Base-by-base conservation (phyloP, 2,113 vertebrate genomes). In the Athene cunicularia region DNA sequence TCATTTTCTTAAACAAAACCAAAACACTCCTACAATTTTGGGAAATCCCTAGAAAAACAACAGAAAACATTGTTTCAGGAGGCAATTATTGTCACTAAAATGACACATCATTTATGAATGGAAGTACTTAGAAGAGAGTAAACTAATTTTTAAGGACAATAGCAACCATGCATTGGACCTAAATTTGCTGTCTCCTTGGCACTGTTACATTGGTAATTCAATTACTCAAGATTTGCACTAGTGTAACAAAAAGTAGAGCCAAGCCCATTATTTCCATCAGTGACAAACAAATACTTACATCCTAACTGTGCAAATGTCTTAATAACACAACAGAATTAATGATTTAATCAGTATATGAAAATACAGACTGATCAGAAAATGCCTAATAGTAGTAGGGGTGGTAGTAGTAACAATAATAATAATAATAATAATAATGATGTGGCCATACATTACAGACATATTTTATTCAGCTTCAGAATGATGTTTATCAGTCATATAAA, bases 31-130 rank as follows among this genome's bases (percentile, higher is more conserved):
- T 91, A 64, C 53, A 81, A 92, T 77, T 95, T 91, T 59, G 96
- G 89, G 93, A 96, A 95, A 96, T 96, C 84, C 89, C 93, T 94
- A 93, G 77, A 88, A 91, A 86, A 97, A 89, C 89, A 95, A 91
- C 45, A 89, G 56, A 95, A 96, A 96, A 94, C 81, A 85, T 76
- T 95, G 93, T 73, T 97, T 96, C 74, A 96, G 59, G 85, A 88
- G 32, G 77, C 91, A 97, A 93, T 95, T 94, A 94, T 53, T 35
- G 81, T 59, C 9, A 2, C 89, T 87, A 83, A 89, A 97, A 94
- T 87, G 94, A 93, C 62, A 79, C 45, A 94, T 90, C 74, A 52
- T 88, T 94, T 93, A 82, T 94, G 91, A 97, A 95, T 80, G 86
- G 74, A 93, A 97, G 74, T 53, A 88, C 66, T 88, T 87, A 91